Percentiles rank a stretch among this genome's conserved stretches.
phyloP scores from a whole-genome alignment of 23 tunicate species.

The Corella eumyota region DNA sequence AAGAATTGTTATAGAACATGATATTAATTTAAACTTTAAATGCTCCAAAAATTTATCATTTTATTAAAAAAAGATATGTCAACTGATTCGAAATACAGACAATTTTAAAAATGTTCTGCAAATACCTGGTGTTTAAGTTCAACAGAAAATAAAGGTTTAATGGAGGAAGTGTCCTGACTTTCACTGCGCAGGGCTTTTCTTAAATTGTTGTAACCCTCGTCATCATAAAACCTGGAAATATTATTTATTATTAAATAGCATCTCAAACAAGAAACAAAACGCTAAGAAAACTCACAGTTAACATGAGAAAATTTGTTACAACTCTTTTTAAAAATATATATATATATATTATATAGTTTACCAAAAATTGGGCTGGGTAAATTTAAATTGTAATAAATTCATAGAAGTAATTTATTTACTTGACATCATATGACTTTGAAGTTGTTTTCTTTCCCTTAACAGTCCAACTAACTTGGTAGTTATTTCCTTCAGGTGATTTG shows the following conservation, averaged over 20 bases:
- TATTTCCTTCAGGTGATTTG: slow-evolving; percentile 55
- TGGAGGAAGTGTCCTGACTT: slow-evolving; percentile 19
- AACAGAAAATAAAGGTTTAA: slow-evolving; percentile 41
- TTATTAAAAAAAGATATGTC: background rate
- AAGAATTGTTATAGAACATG: background rate
- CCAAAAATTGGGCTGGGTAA: too few species aligned
- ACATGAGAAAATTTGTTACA: background rate
- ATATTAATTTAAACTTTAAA: background rate
- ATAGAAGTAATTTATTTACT: too few species aligned
- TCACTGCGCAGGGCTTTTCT: slow-evolving; percentile 44
- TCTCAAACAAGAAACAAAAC: background rate
- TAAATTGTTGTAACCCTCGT: slow-evolving; percentile 49
- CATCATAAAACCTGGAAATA: slow-evolving; percentile 49
- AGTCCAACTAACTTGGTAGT: slow-evolving; percentile 65
- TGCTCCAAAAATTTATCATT: too few species aligned
- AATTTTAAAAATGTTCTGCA: background rate
- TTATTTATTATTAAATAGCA: background rate
- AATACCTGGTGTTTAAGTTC: slow-evolving; percentile 44
- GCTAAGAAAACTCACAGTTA: background rate
- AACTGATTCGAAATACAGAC: background rate
- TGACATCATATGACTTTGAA: slow-evolving; percentile 18
- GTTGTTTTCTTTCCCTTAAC: slow-evolving; percentile 6
- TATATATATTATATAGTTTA: too few species aligned
- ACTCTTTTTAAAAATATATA: too few species aligned
- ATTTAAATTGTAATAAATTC: too few species aligned